Evolutionary conservation across 2,888 invertebrate species (phyloP), one percentile per base, ranked within the genome.

Genomic region (Anagyrus pseudococci): DNA sequence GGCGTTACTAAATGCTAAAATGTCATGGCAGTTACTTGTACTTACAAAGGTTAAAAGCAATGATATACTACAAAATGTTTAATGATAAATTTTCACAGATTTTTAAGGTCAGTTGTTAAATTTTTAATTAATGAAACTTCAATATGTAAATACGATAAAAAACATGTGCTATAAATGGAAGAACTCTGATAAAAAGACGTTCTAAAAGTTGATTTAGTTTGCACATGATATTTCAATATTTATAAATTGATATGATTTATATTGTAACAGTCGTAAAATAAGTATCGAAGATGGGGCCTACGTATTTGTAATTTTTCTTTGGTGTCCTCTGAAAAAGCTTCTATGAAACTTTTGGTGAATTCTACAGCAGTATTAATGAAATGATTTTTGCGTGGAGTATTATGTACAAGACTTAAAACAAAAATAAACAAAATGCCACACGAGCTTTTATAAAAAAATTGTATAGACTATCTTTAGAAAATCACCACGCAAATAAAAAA

Each of bases 311-410:
- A 61, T 58, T 63, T 61, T 60, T 67, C 66, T 67, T 67, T 74
- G 73, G 72, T 72, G 64, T 71, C 68, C 57, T 71, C 67, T 71
- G 68, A 68, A 66, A 72, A 70, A 69, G 67, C 69, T 70, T 70
- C 60, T 52, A 55, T 57, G 59, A 62, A 56, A 53, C 66, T 62
- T 57, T 65, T 62, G 58, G 47, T 63, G 55, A 61, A 49, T 58
- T 55, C 41, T 57, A 50, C 43, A 44, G 47, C 53, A 66, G 50
- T 41, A 48, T 47, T 37, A 19, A 55, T 58, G 52, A 59, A 59
- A 58, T 50, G 40, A 57, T 17, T 53, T 55, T 23, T 20, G 43
- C 46, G 26, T 58, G 52, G 43, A 59, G n/a, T 22, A 33, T 41
- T 20, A n/a, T 26, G 15, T 37, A 26, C 17, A 41, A 53, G 22